Conservation (phyloP, 1,140 invertebrate species). For the Potamilus streckersoni region DNA sequence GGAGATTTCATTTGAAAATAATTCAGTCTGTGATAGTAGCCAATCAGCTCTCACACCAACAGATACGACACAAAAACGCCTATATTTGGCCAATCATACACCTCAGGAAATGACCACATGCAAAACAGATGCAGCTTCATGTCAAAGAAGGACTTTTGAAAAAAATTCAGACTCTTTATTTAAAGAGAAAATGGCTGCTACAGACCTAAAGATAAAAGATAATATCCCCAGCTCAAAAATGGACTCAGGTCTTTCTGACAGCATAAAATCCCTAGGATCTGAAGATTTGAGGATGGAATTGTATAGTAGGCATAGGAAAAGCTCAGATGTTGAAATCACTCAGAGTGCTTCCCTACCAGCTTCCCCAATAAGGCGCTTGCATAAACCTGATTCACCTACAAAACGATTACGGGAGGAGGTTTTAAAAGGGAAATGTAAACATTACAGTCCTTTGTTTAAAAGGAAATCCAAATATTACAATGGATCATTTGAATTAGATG, state of each 20-base stretch:
- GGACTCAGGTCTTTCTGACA: too few relatives aligned
- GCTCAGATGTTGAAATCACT: slow-evolving; percentile 42
- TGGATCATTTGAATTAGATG: slow-evolving; percentile 83
- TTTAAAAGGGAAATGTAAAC: slow-evolving; percentile 49
- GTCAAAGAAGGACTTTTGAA: slow-evolving; percentile 1
- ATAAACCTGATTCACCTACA: slow-evolving; percentile 46
- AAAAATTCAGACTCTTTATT: slow-evolving; percentile 22
- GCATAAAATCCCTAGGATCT: too few relatives aligned
- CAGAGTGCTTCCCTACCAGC: slow-evolving; percentile 60
- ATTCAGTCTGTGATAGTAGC: slow-evolving; percentile 57
- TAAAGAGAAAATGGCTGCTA: slow-evolving; percentile 14
- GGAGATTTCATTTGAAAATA: slow-evolving; percentile 49
- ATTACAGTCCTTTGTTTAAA: slow-evolving; percentile 58
- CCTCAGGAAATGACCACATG: slow-evolving; percentile 4
- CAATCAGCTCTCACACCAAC: slow-evolving; percentile 40
- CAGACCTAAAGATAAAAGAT: too few relatives aligned
- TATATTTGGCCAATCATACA: slow-evolving; percentile 50
- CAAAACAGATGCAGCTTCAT: slow-evolving; percentile 6
- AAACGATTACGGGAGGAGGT: slow-evolving; percentile 49
- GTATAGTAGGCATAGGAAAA: not conserved
- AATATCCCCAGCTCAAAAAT: too few relatives aligned
- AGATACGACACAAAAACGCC: slow-evolving; percentile 43
- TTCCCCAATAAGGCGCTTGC: slow-evolving; percentile 49
- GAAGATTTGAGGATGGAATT: slow-evolving; percentile 4
- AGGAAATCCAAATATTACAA: slow-evolving; percentile 45